Evolutionary conservation across 2,888 invertebrate species (phyloP), one percentile per base, ranked within the genome.

Genomic region (Automeris io): DNA sequence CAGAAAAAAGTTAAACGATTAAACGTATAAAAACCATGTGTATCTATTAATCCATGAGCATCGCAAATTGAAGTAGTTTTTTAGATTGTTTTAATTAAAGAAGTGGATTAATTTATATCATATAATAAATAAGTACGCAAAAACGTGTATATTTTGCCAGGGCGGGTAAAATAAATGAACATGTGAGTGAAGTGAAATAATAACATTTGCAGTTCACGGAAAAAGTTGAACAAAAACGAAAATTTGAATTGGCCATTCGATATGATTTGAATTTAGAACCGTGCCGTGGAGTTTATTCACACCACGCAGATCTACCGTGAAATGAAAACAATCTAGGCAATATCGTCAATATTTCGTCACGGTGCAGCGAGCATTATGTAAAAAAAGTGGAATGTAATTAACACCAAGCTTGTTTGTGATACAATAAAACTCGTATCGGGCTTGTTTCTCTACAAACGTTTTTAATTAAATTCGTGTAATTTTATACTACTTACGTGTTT

Each of bases 191-290:
- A n/a, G n/a, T n/a, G n/a, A n/a, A n/a, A n/a, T n/a, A n/a, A n/a
- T n/a, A n/a, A n/a, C n/a, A n/a, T n/a, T n/a, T n/a, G n/a, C 2
- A 37, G 37, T 37, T 46, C 40, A 42, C 42, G 51, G 47, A 54
- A 64, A 62, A 62, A 49, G 40, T 49, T 50, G 49, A 49, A 43
- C 46, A 47, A 46, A 49, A 57, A 65, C 68, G 53, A 57, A 65
- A 63, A 57, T 61, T 57, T 51, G 51, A 61, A 66, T 65, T 59
- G 51, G 48, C 47, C 52, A 57, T 61, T 62, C 57, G 51, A 61
- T 58, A 61, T 58, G 56, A 65, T 64, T 68, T 62, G 58, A 70
- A 67, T 68, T 68, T 57, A 57, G 54, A 63, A 56, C 57, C 54
- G 51, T 52, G 52, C 48, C 50, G 43, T 40, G 34, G 56, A 62